phyloP scores from a whole-genome alignment of 1,140 invertebrate genomes.

The Homalodisca vitripennis region DNA sequence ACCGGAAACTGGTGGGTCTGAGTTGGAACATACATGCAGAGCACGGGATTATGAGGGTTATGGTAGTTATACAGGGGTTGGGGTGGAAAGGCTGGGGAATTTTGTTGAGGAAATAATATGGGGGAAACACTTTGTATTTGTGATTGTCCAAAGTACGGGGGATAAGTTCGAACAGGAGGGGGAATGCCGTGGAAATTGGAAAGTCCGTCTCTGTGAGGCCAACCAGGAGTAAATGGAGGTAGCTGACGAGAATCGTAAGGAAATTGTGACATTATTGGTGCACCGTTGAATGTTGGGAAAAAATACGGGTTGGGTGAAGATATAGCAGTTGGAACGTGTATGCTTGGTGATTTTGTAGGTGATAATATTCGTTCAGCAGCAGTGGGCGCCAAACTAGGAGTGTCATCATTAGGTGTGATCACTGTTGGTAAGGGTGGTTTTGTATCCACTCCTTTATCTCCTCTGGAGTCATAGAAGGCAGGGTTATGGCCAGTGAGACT shows the following conservation, averaged over 20 bases:
- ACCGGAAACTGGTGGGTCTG: constrained; percentile 40
- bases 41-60: constrained; percentile 35
- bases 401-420: not conserved
- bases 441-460: not conserved
- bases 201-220: constrained; percentile 5
- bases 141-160: not conserved
- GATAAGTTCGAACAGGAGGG: not conserved
- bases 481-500: not conserved
- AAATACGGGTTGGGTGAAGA: constrained; percentile 36
- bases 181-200: too few relatives aligned
- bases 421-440: not conserved
- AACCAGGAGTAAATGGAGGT: not conserved
- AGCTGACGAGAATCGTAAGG: constrained; percentile 1
- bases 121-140: too few relatives aligned
- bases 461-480: not conserved
- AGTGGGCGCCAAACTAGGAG: not conserved
- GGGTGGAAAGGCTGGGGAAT: too few relatives aligned
- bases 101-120: too few relatives aligned
- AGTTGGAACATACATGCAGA: constrained; percentile 43
- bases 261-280: not conserved
- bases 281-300: constrained; percentile 22
- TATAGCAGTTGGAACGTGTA: constrained; percentile 37
- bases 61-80: constrained; percentile 18
- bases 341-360: constrained; percentile 8
- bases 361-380: not conserved